phyloP scores from a whole-genome alignment of 2,888 invertebrate species.

The Drosophila sordidula region DNA sequence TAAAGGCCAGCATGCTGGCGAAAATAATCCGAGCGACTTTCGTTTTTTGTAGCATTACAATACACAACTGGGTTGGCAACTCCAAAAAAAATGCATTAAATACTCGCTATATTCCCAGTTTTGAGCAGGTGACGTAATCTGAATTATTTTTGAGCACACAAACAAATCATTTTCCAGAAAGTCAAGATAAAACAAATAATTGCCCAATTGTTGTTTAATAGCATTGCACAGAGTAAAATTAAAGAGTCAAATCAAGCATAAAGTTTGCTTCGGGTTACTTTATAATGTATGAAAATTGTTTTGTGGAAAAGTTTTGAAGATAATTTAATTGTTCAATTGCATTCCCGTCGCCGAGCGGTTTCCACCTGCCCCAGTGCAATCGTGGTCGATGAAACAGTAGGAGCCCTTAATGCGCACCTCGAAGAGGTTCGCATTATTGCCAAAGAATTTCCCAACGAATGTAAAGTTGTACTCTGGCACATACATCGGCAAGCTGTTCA shows the following conservation, averaged over 20 bases:
- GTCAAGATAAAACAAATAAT: neutral
- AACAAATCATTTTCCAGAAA: neutral
- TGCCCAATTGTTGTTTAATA: neutral
- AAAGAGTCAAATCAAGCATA: neutral
- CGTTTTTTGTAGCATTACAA: neutral
- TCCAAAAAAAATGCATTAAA: neutral
- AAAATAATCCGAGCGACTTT: neutral
- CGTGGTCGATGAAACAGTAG: neutral
- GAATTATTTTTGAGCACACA: neutral
- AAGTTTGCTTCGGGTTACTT: neutral
- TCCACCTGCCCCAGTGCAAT: neutral
- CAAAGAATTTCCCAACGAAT: neutral
- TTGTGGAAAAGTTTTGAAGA: neutral
- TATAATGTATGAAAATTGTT: neutral
- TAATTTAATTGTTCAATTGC: too few species aligned
- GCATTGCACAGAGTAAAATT: neutral
- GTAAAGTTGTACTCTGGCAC: conserved; percentile 4
- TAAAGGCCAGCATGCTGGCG: neutral
- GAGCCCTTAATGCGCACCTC: neutral
- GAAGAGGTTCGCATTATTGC: neutral
- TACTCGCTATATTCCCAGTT: neutral
- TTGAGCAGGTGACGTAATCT: neutral
- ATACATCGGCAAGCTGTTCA: neutral
- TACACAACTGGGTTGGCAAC: neutral
- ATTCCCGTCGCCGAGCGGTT: neutral